phyloP scores from a whole-genome alignment of 1,140 invertebrate genomes.

The Muscidifurax raptorellus region DNA sequence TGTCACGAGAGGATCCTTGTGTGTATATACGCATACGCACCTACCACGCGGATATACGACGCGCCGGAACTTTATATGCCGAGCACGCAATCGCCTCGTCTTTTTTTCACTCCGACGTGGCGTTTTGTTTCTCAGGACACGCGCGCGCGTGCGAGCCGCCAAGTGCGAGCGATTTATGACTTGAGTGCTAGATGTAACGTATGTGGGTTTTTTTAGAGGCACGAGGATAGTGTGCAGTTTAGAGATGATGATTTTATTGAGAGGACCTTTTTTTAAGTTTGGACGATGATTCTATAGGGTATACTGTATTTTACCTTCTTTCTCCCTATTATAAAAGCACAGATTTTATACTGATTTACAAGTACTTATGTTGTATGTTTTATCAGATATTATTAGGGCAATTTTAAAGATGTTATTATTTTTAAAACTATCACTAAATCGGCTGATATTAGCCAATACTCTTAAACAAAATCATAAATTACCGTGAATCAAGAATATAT shows the following conservation, averaged over 20 bases:
- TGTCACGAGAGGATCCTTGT: conserved; percentile 58
- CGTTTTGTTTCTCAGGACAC: conserved; percentile 1
- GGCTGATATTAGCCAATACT: no score
- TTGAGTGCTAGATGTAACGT: neutral
- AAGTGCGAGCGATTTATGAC: neutral
- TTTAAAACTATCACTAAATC: no score
- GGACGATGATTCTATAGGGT: no score
- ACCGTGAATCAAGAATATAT: no score
- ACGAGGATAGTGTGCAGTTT: neutral
- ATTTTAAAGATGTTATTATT: no score
- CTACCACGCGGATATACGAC: neutral
- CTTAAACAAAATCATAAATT: no score
- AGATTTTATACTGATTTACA: no score
- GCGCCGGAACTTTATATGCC: conserved; percentile 18
- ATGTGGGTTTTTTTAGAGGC: neutral
- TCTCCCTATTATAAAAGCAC: no score
- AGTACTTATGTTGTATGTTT: no score
- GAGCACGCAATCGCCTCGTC: conserved; percentile 39
- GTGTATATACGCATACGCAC: conserved; percentile 18
- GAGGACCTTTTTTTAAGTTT: no score
- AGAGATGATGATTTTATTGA: neutral
- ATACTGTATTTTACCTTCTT: neutral
- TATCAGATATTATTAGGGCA: no score
- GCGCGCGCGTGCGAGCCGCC: neutral
- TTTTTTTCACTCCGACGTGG: neutral